A percentile compares a stretch with the other conserved stretches of the same genome.
phyloP scores from a whole-genome alignment of 2,888 invertebrate species.

The Schizotus pectinicornis region DNA sequence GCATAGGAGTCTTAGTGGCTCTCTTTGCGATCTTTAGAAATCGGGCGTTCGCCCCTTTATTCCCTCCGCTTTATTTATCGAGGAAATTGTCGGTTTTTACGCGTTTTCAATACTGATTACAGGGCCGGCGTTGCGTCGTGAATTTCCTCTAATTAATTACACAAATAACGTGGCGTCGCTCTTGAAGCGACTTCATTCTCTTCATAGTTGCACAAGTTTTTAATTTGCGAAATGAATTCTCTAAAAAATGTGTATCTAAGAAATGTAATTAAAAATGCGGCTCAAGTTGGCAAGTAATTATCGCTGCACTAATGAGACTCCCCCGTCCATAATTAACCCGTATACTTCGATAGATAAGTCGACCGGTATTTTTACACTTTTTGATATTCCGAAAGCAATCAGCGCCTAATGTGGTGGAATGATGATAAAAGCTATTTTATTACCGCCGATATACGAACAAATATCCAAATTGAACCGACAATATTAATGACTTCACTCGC shows the following conservation, averaged over 20 bases:
- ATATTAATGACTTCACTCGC: conserved; percentile 27
- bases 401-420: conserved; percentile 50
- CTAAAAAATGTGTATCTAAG: conserved; percentile 40
- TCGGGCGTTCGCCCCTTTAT: conserved; percentile 15
- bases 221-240: conserved; percentile 34
- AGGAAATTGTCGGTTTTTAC: conserved; percentile 38
- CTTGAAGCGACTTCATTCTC: not conserved
- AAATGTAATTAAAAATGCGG: conserved; percentile 44
- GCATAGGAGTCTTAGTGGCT: conserved; percentile 37
- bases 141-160: conserved; percentile 47
- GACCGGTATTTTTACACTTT: conserved; percentile 42
- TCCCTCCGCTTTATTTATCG: conserved; percentile 26
- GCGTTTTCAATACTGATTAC: conserved; percentile 48
- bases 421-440: conserved; percentile 53
- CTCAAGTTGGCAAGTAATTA: conserved; percentile 43
- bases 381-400: conserved; percentile 48
- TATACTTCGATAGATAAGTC: conserved; percentile 37
- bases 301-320: conserved; percentile 40
- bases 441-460: conserved; percentile 38
- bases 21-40: conserved; percentile 33
- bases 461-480: conserved; percentile 30
- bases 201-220: conserved; percentile 15
- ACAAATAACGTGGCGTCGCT: conserved; percentile 19
- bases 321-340: conserved; percentile 47
- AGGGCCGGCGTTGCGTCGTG: conserved; percentile 39